phyloP scores from a whole-genome alignment of 2,113 vertebrate species.

The Murina feae region DNA sequence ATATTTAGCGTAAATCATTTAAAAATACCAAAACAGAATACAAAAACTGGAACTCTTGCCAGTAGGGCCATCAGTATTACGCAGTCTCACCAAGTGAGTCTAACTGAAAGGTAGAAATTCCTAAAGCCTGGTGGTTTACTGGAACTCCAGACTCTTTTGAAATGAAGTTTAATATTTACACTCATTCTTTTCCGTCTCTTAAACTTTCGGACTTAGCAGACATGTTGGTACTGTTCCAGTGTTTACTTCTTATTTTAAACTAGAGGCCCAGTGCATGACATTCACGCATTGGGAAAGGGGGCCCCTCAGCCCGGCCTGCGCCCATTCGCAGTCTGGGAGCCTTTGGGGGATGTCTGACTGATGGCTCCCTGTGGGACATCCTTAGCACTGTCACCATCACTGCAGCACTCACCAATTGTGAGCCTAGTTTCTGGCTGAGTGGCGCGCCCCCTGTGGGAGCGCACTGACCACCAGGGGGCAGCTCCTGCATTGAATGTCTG shows the following conservation, averaged over 20 bases:
- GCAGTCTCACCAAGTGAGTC: background rate
- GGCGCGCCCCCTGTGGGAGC: too few relatives aligned
- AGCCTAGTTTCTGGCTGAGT: too few relatives aligned
- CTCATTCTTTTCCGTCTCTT: background rate
- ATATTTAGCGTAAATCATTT: background rate
- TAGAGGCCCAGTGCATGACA: too few relatives aligned
- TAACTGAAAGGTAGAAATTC: background rate
- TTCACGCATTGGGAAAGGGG: too few relatives aligned
- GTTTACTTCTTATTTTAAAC: slow-evolving; percentile 20
- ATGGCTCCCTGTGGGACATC: too few relatives aligned
- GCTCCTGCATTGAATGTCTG: too few relatives aligned
- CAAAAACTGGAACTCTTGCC: background rate
- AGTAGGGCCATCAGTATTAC: background rate
- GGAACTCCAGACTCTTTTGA: background rate
- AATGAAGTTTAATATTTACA: background rate
- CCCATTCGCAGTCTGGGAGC: too few relatives aligned
- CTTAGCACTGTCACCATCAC: too few relatives aligned
- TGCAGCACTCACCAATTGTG: too few relatives aligned
- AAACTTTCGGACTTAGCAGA: background rate
- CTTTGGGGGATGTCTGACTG: too few relatives aligned
- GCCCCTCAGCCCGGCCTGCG: too few relatives aligned
- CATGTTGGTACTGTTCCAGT: background rate
- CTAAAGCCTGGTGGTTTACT: background rate
- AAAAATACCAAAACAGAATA: background rate
- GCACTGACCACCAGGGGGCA: too few relatives aligned